Evolutionary conservation across 2,113 vertebrate genomes (phyloP).

Genomic region (Hippoglossus stenolepis): DNA sequence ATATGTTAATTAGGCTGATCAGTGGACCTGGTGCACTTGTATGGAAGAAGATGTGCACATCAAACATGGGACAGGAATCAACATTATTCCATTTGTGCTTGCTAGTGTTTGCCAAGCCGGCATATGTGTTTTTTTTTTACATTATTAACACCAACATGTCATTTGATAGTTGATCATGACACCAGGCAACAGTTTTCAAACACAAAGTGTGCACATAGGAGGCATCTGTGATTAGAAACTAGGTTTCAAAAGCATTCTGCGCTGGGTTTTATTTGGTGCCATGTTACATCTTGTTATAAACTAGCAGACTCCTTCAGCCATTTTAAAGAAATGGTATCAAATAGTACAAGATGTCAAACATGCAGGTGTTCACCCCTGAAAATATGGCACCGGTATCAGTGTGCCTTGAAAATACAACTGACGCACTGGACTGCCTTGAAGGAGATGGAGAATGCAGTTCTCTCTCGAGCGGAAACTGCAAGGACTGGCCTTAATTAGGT

Average conservation of each 20-base stretch:
- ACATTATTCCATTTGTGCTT: constrained; percentile 19
- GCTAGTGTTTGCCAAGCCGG: constrained; percentile 8
- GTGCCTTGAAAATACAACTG: constrained; percentile 75
- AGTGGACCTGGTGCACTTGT: constrained; percentile 36
- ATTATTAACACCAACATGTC: not conserved
- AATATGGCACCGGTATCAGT: constrained; percentile 71
- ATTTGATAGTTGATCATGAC: constrained; percentile 22
- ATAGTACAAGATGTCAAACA: constrained; percentile 72
- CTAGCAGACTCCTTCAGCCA: constrained; percentile 53
- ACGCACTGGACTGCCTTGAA: constrained; percentile 72
- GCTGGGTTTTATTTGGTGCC: constrained; percentile 57
- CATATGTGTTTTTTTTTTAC: not conserved
- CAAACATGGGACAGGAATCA: constrained; percentile 21
- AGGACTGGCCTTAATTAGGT: constrained; percentile 80
- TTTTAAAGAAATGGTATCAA: constrained; percentile 63
- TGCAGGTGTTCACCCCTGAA: constrained; percentile 68
- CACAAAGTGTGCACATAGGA: constrained; percentile 9
- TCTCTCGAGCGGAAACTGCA: constrained; percentile 74
- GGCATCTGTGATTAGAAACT: constrained; percentile 30
- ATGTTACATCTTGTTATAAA: constrained; percentile 61
- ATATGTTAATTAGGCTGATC: constrained; percentile 76
- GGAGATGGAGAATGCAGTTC: constrained; percentile 66
- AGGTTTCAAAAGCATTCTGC: constrained; percentile 15
- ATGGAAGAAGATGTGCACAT: constrained; percentile 28
- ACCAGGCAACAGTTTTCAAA: constrained; percentile 27